Conservation (phyloP, 2,113 vertebrate species). For the Leucosticte australis region DNA sequence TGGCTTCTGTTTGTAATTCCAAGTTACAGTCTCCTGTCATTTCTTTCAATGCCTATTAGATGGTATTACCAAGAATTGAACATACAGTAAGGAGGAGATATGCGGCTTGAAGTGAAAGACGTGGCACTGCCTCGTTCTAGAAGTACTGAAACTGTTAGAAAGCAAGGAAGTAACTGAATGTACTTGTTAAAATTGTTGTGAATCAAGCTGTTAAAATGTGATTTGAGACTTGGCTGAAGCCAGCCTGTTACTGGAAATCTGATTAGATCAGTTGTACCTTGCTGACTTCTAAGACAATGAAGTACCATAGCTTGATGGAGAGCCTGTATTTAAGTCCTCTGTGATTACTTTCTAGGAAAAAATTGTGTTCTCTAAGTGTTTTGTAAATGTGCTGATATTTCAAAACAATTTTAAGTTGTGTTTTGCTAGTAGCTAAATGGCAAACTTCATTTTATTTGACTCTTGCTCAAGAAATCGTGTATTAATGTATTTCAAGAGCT, state of each 20-base stretch:
- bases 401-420: background rate
- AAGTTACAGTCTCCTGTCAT: background rate
- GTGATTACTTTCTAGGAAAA: background rate
- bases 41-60: background rate
- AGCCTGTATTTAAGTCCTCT: background rate
- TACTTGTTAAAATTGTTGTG: background rate
- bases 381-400: background rate
- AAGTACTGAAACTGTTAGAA: background rate
- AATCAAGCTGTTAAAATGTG: conserved; percentile 1
- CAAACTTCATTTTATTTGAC: background rate
- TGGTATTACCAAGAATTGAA: background rate
- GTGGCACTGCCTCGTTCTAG: background rate
- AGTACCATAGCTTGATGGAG: background rate
- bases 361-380: background rate
- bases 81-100: background rate
- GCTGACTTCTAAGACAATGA: background rate
- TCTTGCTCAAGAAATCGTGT: background rate
- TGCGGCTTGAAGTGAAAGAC: background rate
- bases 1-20: background rate
- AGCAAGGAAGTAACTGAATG: background rate
- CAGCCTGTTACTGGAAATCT: background rate
- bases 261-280: background rate
- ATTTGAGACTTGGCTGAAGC: background rate
- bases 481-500: background rate
- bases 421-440: background rate